phyloP scores from a whole-genome alignment of 2,888 invertebrate species.

The Lithosia quadra region DNA sequence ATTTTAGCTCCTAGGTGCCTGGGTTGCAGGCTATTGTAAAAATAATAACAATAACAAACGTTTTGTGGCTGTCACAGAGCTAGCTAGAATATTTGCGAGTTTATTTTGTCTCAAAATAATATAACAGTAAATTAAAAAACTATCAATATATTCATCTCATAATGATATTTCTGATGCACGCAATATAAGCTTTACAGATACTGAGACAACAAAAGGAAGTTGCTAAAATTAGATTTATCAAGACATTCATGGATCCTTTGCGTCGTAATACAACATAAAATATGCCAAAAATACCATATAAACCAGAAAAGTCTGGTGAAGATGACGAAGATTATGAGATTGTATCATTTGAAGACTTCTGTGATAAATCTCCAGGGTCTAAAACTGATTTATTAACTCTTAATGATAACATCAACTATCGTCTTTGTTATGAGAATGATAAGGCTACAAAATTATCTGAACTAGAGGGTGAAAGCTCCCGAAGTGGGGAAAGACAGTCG shows the following conservation, averaged over 20 bases:
- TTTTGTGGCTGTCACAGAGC: neutral
- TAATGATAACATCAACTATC: slow-evolving; percentile 84
- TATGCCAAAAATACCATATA: slow-evolving; percentile 84
- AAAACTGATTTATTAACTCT: slow-evolving; percentile 86
- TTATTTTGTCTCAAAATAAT: neutral
- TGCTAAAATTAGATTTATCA: slow-evolving; percentile 53
- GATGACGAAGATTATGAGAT: slow-evolving; percentile 83
- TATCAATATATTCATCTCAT: neutral
- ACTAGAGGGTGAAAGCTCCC: slow-evolving; percentile 73
- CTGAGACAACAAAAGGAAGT: neutral
- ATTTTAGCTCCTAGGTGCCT: neutral
- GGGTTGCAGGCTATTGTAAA: slow-evolving; percentile 16
- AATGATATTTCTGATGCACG: slow-evolving; percentile 2
- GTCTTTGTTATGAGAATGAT: slow-evolving; percentile 80
- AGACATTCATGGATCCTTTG: slow-evolving; percentile 42
- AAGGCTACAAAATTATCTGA: slow-evolving; percentile 66
- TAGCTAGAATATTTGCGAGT: neutral
- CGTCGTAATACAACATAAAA: slow-evolving; percentile 42
- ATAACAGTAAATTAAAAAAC: neutral
- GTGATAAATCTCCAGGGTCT: slow-evolving; percentile 83
- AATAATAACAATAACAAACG: slow-evolving; percentile 48
- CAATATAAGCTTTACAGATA: neutral
- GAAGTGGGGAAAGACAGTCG: slow-evolving; percentile 65
- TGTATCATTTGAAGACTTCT: slow-evolving; percentile 88
- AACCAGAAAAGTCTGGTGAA: slow-evolving; percentile 74